Conservation (phyloP, 2,888 invertebrate species). For the Stegana nigrithorax region DNA sequence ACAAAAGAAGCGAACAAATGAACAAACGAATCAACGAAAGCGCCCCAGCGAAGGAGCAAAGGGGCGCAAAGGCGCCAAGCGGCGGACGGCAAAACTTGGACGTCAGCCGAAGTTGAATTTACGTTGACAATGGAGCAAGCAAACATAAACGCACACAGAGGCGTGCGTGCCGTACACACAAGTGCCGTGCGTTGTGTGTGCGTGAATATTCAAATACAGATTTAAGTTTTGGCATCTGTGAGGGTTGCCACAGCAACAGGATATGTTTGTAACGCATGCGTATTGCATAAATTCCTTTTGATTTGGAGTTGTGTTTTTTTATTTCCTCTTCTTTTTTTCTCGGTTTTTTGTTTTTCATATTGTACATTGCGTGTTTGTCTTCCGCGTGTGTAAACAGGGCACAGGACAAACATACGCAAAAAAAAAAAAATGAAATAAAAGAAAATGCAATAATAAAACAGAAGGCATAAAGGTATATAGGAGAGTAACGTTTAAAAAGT, state of each 20-base stretch:
- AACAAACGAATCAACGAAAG: slow-evolving; percentile 1
- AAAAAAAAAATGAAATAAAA: not conserved
- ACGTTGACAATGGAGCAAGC: slow-evolving; percentile 9
- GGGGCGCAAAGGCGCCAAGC: not conserved
- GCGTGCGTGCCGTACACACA: not conserved
- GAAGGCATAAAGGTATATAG: too few species aligned
- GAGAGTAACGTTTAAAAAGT: too few species aligned
- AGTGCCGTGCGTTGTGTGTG: slow-evolving; percentile 45
- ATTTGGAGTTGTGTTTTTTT: too few species aligned
- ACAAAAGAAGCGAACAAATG: not conserved
- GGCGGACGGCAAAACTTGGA: too few species aligned
- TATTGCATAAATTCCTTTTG: too few species aligned
- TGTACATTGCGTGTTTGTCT: too few species aligned
- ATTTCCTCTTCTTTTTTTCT: not conserved
- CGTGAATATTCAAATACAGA: slow-evolving; percentile 20
- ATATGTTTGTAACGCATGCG: slow-evolving; percentile 61
- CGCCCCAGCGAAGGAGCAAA: not conserved
- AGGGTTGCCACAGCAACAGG: slow-evolving; percentile 65
- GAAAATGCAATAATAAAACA: too few species aligned
- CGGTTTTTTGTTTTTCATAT: slow-evolving; percentile 8
- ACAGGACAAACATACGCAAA: too few species aligned
- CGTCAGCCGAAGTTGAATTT: too few species aligned
- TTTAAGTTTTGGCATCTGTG: slow-evolving; percentile 34
- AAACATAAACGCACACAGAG: not conserved
- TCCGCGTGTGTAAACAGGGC: too few species aligned